Conservation (phyloP, 2,888 invertebrate genomes). For the Isotomurus palustris region DNA sequence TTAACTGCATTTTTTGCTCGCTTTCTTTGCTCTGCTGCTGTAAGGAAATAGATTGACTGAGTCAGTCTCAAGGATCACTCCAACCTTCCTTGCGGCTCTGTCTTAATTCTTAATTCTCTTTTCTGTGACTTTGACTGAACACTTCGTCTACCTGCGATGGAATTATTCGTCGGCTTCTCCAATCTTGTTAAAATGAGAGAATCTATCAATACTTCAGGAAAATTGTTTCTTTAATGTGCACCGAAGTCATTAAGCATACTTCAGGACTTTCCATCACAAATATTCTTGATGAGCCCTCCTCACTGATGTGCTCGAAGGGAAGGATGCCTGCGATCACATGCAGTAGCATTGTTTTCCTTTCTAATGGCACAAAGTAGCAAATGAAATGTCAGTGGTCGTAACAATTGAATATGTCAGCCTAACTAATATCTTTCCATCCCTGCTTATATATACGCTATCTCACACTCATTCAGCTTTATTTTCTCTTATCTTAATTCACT, state of each 20-base stretch:
- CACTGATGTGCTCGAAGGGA: no score
- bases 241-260: conserved; percentile 1
- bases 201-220: conserved; percentile 7
- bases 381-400: conserved; percentile 13
- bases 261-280: no score
- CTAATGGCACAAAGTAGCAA: conserved; percentile 13
- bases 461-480: background rate
- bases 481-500: background rate
- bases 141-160: conserved; percentile 2
- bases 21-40: no score
- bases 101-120: conserved; percentile 2
- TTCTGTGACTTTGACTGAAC: conserved; percentile 14
- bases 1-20: conserved; percentile 14
- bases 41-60: conserved; percentile 10
- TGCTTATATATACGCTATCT: no score
- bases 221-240: background rate
- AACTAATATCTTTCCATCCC: conserved; percentile 8
- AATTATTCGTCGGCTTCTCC: conserved; percentile 6
- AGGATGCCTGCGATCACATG: no score
- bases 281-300: no score
- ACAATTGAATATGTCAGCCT: conserved; percentile 12
- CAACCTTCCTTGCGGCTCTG: conserved; percentile 8
- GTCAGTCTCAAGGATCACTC: background rate
- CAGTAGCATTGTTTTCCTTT: conserved; percentile 16
- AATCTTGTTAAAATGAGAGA: conserved; percentile 15